These are phyloP conservation scores for Nesoenas mayeri DNA, from an alignment of 2,113 vertebrate species.

Conservation along the genomic window DNA sequence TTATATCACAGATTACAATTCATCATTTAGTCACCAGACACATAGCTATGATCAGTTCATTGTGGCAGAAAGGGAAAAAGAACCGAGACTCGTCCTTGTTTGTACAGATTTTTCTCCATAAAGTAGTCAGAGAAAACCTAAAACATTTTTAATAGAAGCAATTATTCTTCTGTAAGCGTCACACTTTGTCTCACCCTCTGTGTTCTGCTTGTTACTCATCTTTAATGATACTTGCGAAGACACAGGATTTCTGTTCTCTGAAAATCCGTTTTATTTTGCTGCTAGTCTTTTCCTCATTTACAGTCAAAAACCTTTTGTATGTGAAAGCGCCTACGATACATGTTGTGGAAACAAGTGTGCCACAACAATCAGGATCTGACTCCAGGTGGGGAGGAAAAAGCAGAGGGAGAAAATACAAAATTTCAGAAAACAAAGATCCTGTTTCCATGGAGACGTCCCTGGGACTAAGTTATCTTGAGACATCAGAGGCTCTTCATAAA, in stretches of 20 bases:
- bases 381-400: background rate
- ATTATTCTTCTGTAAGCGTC: conserved; percentile 33
- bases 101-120: conserved; percentile 37
- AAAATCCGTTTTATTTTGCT: conserved; percentile 19
- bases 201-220: conserved; percentile 30
- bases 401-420: background rate
- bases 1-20: conserved; percentile 35
- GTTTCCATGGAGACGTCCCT: conserved; percentile 58
- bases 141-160: conserved; percentile 37
- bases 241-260: background rate
- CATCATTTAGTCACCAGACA: conserved; percentile 32
- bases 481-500: conserved; percentile 35
- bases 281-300: background rate
- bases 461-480: conserved; percentile 50
- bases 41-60: conserved; percentile 4
- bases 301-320: background rate
- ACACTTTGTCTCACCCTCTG: background rate
- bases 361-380: background rate
- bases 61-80: conserved; percentile 2
- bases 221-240: background rate
- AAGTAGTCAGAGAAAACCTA: conserved; percentile 44
- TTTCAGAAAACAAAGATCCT: conserved; percentile 53
- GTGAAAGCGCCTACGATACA: background rate
- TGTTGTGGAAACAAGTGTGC: background rate
- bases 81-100: conserved; percentile 3